These are phyloP conservation scores for Plutomurus gul DNA, from an alignment of 1,140 invertebrate species.

Conservation along the genomic window DNA sequence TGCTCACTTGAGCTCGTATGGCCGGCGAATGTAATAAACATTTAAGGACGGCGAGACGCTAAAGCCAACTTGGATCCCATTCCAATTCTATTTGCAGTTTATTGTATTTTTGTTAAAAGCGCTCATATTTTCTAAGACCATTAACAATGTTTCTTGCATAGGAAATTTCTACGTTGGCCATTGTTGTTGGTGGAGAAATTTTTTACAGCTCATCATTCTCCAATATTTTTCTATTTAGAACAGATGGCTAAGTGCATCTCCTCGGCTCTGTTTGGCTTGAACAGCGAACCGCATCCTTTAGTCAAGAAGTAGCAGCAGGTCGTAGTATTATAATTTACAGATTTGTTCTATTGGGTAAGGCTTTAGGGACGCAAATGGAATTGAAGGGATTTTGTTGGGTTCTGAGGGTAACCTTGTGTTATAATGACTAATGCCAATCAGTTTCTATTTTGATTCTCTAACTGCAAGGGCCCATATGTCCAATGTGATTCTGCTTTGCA, in stretches of 20 bases:
- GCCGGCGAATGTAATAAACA: too few species aligned
- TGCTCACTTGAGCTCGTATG: too few species aligned
- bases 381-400: neutral
- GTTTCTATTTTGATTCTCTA: conserved; percentile 22
- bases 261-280: neutral
- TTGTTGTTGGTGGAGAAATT: neutral
- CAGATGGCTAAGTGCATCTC: conserved; percentile 31
- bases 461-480: conserved; percentile 24
- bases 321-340: too few species aligned
- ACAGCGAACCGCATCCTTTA: too few species aligned
- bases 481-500: neutral
- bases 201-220: neutral
- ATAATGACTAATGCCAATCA: conserved; percentile 3
- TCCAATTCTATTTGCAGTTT: neutral
- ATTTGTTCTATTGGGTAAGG: neutral
- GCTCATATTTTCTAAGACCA: neutral
- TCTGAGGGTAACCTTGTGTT: conserved; percentile 19
- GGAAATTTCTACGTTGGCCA: neutral
- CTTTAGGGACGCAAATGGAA: neutral
- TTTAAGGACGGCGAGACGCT: too few species aligned
- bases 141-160: neutral
- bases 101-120: neutral
- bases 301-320: too few species aligned
- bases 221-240: conserved; percentile 43
- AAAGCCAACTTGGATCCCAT: too few species aligned